Evolutionary conservation across 92 coral and sea anemone species (phyloP), one percentile per base, ranked within the genome.

Genomic region (Phymanthus crucifer): DNA sequence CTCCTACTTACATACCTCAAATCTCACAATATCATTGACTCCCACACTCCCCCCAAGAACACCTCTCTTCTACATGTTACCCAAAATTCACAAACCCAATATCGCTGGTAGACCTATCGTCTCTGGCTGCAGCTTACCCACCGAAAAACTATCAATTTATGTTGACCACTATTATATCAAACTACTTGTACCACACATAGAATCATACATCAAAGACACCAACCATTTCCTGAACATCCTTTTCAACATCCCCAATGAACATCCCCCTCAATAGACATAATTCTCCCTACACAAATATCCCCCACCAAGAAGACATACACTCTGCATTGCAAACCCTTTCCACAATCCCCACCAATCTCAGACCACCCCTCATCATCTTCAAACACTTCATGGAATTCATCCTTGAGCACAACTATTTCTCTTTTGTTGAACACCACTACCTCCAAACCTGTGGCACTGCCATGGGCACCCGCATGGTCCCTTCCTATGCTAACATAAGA

Each of bases 201-300:
- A 78, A 3, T 86, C 90, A 33, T 76, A 76, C 71, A 77, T 87
- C 7, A 77, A 48, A 57, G 84, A 87, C 87, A 87, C 87, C 32
- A 83, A 48, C 56, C 87, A 87, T 65, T 83, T 87, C 70, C 83
- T 87, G 21, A 40, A 73, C 26, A 87, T 83, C 17, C 50, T 86
- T 7, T 61, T 76, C 74, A 16, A 36, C 24, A 32, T 81, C 10
- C 89, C 85, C 26, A 78, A 74, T 38, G 83, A 79, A 46, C 83
- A 76, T 3, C 90, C 86, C 23, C 71, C 48, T 70, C 87, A n/a
- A 34, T 82, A 23, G 90, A 87, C 37, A 83, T 82, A 32, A 56
- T 50, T 78, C 84, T 2, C 84, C 46, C 37, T 85, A 85, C 40
- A 78, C 88, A 21, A 72, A 85, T 70, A 85, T 85, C 33, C 88